Evolutionary conservation across 1,140 invertebrate genomes (phyloP), one percentile per base, ranked within the genome.

Genomic region (Brachionus manjavacas): DNA sequence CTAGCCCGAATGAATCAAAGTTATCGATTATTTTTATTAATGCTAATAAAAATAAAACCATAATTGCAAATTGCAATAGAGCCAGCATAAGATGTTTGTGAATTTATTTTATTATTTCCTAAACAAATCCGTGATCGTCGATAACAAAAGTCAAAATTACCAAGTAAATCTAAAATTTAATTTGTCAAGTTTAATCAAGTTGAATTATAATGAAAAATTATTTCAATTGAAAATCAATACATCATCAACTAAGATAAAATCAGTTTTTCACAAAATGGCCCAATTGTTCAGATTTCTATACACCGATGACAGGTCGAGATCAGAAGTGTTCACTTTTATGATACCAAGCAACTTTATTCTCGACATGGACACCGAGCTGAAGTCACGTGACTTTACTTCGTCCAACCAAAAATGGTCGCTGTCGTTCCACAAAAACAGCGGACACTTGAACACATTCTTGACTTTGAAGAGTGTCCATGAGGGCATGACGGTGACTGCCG

Each of bases 381-480:
- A 93, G 43, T 94, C 93, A 85, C 94, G 94, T 89, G 94, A 95
- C 87, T 94, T 95, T 88, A 92, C 92, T 31, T 95, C 94, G 89
- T 94, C 94, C 8, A 94, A 94, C 88, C 94, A 95, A 87, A 91
- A 92, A 90, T 96, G 94, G 94, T 94, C 93, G n/a, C 93, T 95
- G 76, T 93, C 93, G 2, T 94, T 95, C 88, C 93, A 92, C 0
- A 91, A 94, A 20, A 93, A 92, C 35, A 94, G 95, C 87, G 93
- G 94, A 87, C 92, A 94, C 85, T 88, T 95, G 85, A 94, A 94
- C 3, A 93, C 94, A 8, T 95, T 94, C 87, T 90, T 95, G 83
- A 94, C 94, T 46, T 93, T 94, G 92, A 91, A 93, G 23, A 93
- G 92, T 84, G 92, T 93, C 1, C 93, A 93, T 72, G 92, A 93